Evolutionary conservation across 2,797 vertebrate species (phyloP), one percentile per base, ranked within the genome.

Genomic region (Sebastes aleutianus): DNA sequence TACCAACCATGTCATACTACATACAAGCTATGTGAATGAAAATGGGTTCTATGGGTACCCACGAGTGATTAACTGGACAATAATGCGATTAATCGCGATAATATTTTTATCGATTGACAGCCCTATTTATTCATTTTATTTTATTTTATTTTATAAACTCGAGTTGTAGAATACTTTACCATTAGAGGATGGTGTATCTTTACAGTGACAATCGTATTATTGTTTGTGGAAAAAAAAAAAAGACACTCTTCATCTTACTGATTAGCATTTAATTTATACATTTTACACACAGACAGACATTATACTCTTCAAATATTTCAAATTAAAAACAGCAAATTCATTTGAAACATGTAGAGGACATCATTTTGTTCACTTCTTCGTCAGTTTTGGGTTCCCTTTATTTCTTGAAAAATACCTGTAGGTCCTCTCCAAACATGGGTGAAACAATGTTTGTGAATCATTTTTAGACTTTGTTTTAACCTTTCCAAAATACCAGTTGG

Each of bases 401-500:
- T 29, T 69, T 70, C 43, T 36, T 7, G 8, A 47, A 64, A 26
- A 74, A 57, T 12, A 31, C 32, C 18, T 24, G 2, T 11, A 12
- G 5, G 7, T 64, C 4, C 16, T 59, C 4, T 59, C 6, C 24
- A 72, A 47, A 74, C 39, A 53, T 75, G 10, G 2, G 2, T 31
- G 4, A 58, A 76, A 71, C 12, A 24, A 24, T 43, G 29, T 65
- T 68, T 79, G 18, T 3, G 6, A 57, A 65, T 62, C 0, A 26
- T 26, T 65, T 36, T 31, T 63, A 50, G 59, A 62, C 26, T 72
- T 76, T 66, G 67, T 71, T 85, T 84, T 61, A 80, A 84, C 53
- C 83, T 78, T 79, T 81, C 69, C 5, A 2, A 73, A 83, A 65
- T 59, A 1, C 3, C 32, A 20, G 31, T 34, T 36, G 43, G 3